These are phyloP conservation scores for Corvus cornix DNA, from an alignment of 2,113 vertebrate genomes.

Conservation along the genomic window DNA sequence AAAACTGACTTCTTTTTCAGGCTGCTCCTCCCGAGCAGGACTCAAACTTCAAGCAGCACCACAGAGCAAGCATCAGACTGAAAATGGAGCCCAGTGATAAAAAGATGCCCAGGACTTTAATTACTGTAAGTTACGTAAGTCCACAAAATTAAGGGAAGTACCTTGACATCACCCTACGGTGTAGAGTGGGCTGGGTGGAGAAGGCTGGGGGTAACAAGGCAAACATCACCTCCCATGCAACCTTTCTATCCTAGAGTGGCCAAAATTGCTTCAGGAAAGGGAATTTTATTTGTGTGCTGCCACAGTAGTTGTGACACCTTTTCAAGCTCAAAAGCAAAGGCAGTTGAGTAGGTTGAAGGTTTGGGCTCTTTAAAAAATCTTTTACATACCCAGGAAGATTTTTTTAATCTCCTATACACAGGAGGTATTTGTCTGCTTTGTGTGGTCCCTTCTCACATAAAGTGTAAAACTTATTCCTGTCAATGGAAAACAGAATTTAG, in stretches of 20 bases:
- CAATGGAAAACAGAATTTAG: neutral
- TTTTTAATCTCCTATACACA: neutral
- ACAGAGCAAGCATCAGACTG: neutral
- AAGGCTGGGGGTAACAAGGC: neutral
- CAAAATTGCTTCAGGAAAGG: neutral
- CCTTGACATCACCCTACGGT: neutral
- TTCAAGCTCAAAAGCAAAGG: neutral
- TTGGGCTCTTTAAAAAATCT: no score
- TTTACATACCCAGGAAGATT: neutral
- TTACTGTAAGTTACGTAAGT: neutral
- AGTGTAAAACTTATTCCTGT: neutral
- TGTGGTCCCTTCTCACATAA: neutral
- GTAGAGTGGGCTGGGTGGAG: neutral
- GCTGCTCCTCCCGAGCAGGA: neutral
- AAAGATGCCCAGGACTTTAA: neutral
- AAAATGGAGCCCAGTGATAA: neutral
- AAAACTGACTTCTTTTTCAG: neutral
- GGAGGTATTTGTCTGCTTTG: neutral
- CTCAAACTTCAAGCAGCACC: neutral
- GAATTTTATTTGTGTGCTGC: neutral
- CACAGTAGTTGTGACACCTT: neutral
- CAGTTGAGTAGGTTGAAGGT: neutral
- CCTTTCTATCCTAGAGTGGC: neutral
- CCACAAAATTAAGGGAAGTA: neutral
- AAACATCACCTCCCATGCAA: neutral